A percentile compares a stretch with the other conserved stretches of the same genome.
These are phyloP conservation scores for Lagopus muta DNA, from an alignment of 2,113 vertebrate species.

Conservation along the genomic window DNA sequence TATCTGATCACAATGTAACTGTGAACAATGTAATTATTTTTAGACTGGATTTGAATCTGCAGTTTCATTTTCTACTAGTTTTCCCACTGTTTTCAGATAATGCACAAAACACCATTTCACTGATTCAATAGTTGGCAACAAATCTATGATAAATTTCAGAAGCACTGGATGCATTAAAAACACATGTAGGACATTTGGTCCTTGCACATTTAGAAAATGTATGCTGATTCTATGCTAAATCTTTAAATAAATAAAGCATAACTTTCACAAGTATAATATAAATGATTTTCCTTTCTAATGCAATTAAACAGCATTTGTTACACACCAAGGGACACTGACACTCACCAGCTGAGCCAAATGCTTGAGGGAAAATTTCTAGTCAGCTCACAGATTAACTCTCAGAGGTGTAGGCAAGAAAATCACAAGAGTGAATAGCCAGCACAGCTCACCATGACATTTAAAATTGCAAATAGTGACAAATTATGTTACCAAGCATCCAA, in stretches of 20 bases:
- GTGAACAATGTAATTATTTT: background rate
- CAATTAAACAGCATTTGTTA: background rate
- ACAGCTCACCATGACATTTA: background rate
- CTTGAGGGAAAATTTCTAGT: background rate
- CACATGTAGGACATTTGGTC: background rate
- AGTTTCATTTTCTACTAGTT: background rate
- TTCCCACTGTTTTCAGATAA: background rate
- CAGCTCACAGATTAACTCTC: background rate
- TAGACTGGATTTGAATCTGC: background rate
- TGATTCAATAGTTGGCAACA: background rate
- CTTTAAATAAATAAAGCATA: background rate
- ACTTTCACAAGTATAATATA: background rate
- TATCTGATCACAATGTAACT: background rate
- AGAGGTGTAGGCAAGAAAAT: background rate
- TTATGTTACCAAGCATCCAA: background rate
- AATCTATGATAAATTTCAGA: background rate
- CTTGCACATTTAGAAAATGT: background rate
- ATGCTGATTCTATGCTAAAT: background rate
- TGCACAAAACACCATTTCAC: background rate
- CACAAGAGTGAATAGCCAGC: background rate
- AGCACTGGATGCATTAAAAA: background rate
- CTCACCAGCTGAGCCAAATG: background rate
- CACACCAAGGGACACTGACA: background rate
- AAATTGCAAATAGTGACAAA: background rate
- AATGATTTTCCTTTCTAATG: background rate